These are phyloP conservation scores for Ctenodactylus gundi DNA, from an alignment of 2,113 vertebrate species.

Conservation along the genomic window DNA sequence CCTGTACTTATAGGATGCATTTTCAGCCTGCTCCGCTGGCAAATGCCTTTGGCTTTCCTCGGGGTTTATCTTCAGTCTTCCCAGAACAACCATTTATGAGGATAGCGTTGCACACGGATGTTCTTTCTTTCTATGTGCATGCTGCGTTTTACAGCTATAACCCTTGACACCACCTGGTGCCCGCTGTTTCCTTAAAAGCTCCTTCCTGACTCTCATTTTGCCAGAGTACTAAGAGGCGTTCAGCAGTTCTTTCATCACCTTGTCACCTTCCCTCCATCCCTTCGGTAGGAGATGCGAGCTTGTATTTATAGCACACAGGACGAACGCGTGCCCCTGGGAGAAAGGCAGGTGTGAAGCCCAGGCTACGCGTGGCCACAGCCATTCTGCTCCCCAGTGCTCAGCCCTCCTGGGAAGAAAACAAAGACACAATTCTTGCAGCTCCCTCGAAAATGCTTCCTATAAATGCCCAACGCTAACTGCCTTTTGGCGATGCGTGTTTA, in stretches of 20 bases:
- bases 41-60: background rate
- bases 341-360: conserved; percentile 27
- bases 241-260: conserved; percentile 17
- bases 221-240: background rate
- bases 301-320: conserved; percentile 38
- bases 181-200: background rate
- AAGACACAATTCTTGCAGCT: background rate
- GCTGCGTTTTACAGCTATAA: background rate
- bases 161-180: conserved; percentile 2
- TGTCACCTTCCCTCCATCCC: background rate
- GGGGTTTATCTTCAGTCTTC: background rate
- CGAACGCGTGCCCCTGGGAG: conserved; percentile 5
- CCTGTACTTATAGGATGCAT: background rate
- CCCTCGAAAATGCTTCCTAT: background rate
- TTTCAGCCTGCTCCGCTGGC: background rate
- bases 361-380: background rate
- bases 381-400: background rate
- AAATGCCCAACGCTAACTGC: conserved; percentile 24
- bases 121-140: background rate
- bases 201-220: conserved; percentile 17
- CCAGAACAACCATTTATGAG: background rate
- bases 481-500: background rate
- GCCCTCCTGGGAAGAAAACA: conserved; percentile 38
- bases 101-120: background rate
- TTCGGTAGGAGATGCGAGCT: conserved; percentile 35